phyloP scores from a whole-genome alignment of 2,888 invertebrate species.

The Cataglyphis livida region DNA sequence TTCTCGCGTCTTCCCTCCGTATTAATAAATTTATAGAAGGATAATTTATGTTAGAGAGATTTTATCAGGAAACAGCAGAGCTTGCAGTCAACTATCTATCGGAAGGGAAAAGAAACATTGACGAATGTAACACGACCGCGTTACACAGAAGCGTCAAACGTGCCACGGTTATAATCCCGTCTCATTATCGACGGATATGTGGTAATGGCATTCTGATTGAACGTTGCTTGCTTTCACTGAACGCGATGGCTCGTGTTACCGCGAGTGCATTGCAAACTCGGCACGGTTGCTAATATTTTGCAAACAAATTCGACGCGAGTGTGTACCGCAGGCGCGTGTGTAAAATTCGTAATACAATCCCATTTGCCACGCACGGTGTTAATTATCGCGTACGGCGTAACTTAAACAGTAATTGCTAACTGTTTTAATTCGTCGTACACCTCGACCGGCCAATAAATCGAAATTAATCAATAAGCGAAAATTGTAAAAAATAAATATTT shows the following conservation, averaged over 20 bases:
- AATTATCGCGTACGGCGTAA: constrained; percentile 36
- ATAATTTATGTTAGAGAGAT: constrained; percentile 3
- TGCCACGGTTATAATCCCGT: constrained; percentile 38
- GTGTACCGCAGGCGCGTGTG: constrained; percentile 26
- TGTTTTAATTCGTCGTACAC: not conserved
- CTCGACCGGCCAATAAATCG: not conserved
- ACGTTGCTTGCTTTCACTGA: constrained; percentile 52
- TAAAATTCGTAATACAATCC: constrained; percentile 59
- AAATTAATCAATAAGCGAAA: not conserved
- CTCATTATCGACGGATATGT: constrained; percentile 46
- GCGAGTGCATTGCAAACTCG: constrained; percentile 51
- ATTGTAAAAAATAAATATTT: not conserved
- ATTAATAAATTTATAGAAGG: no score
- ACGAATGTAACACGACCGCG: constrained; percentile 33
- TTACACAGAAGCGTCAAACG: constrained; percentile 41
- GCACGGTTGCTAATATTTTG: constrained; percentile 55
- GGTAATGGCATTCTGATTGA: constrained; percentile 56
- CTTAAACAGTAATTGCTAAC: not conserved
- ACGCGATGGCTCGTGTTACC: constrained; percentile 61
- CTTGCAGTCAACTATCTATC: constrained; percentile 22
- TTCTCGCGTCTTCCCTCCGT: not conserved
- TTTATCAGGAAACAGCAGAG: not conserved
- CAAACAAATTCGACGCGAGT: constrained; percentile 63
- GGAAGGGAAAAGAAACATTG: constrained; percentile 16
- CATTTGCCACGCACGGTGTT: constrained; percentile 37